Conservation (phyloP, 1,140 invertebrate genomes). For the Caenorhabditis brenneri region DNA sequence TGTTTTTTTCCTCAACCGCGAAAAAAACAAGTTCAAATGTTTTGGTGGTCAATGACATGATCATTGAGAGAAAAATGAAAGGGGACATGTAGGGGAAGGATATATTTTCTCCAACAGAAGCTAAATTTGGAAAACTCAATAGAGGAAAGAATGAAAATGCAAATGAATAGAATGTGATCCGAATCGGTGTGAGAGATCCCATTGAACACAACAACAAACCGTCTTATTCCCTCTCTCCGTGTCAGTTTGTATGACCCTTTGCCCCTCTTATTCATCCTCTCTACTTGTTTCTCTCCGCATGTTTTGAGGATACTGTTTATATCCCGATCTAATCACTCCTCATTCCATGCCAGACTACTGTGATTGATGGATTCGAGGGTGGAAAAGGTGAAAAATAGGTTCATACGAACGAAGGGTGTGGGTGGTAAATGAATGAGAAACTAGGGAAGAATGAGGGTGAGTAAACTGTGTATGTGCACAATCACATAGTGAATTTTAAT, state of each 20-base stretch:
- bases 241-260: constrained; percentile 35
- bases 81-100: too few relatives aligned
- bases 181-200: constrained; percentile 4
- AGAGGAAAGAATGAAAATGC: background rate
- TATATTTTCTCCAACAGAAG: background rate
- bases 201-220: constrained; percentile 18
- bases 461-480: too few relatives aligned
- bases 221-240: background rate
- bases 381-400: background rate
- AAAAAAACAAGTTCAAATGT: background rate
- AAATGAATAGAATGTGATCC: background rate
- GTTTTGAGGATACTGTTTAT: constrained; percentile 40
- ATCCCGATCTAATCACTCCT: constrained; percentile 29
- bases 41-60: background rate
- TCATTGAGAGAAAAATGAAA: too few relatives aligned
- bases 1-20: too few relatives aligned
- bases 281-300: constrained; percentile 38
- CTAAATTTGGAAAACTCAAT: background rate
- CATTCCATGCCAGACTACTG: background rate
- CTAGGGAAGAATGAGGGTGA: too few relatives aligned
- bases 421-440: background rate
- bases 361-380: background rate
- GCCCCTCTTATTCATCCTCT: background rate
- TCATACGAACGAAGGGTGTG: background rate
- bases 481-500: too few relatives aligned